phyloP scores from a whole-genome alignment of 2,113 vertebrate species.

The Mesoclemmys tuberculata region DNA sequence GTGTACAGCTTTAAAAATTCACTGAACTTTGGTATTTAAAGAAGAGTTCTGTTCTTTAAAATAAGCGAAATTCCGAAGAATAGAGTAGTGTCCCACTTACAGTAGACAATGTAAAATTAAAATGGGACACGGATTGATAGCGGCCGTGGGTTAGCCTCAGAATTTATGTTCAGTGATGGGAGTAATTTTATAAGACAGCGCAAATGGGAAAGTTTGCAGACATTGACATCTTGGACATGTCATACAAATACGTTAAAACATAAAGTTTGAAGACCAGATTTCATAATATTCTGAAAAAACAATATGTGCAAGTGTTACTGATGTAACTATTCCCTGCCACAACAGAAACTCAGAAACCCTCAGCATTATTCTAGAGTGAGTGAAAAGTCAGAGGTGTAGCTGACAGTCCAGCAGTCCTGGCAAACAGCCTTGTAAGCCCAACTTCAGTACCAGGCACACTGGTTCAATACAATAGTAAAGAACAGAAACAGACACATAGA shows the following conservation, averaged over 20 bases:
- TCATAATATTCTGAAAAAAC: neutral
- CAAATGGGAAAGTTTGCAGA: neutral
- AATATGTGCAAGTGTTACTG: neutral
- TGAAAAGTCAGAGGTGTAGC: neutral
- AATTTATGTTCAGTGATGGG: neutral
- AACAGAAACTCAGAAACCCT: neutral
- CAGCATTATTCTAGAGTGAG: neutral
- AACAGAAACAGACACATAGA: no score
- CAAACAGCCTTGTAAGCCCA: no score
- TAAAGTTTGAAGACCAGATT: neutral
- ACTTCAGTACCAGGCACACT: no score
- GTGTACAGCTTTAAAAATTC: neutral
- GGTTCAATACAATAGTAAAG: no score
- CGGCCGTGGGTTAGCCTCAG: neutral
- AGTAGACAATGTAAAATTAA: neutral
- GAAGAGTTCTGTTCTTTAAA: neutral
- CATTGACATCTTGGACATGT: neutral
- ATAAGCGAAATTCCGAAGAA: neutral
- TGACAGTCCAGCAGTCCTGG: no score
- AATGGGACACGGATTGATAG: neutral
- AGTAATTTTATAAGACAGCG: neutral
- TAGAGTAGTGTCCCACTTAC: neutral
- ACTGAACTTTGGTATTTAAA: neutral
- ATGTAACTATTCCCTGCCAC: neutral
- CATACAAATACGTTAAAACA: neutral